Conservation (phyloP, 2,113 vertebrate species). For the Melanostigma gelatinosum region DNA sequence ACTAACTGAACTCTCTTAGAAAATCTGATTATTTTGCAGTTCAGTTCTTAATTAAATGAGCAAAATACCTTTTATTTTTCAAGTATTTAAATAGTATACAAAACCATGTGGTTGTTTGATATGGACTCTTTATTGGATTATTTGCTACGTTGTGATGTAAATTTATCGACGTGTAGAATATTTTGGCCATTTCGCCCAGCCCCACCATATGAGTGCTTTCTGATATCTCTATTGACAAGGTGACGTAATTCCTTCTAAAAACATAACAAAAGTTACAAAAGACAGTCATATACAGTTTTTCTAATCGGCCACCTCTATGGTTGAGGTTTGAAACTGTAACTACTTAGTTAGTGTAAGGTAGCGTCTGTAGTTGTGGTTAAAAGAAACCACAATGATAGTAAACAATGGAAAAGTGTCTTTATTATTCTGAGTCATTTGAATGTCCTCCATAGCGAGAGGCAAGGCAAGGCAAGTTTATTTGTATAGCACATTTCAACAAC, state of each 20-base stretch:
- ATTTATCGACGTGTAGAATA: too few relatives aligned
- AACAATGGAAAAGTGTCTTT: not conserved
- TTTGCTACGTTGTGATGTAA: not conserved
- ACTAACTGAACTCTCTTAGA: not conserved
- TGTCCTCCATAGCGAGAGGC: too few relatives aligned
- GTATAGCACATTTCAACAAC: too few relatives aligned
- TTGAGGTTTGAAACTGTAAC: not conserved
- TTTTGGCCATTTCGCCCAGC: too few relatives aligned
- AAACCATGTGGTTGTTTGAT: not conserved
- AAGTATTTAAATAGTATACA: not conserved
- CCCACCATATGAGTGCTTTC: too few relatives aligned
- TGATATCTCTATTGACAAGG: too few relatives aligned
- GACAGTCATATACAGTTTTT: not conserved
- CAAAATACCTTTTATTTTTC: too few relatives aligned
- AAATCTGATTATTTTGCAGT: not conserved
- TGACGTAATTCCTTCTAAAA: too few relatives aligned
- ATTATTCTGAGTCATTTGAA: not conserved
- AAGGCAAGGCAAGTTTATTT: too few relatives aligned
- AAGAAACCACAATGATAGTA: not conserved
- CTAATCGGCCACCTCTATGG: not conserved
- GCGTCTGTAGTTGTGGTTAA: not conserved
- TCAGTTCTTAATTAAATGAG: not conserved
- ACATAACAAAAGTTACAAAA: too few relatives aligned
- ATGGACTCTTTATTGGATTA: not conserved
- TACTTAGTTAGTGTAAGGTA: not conserved